Conservation (phyloP, 1,140 invertebrate genomes). For the Drosophila ercepeae region DNA sequence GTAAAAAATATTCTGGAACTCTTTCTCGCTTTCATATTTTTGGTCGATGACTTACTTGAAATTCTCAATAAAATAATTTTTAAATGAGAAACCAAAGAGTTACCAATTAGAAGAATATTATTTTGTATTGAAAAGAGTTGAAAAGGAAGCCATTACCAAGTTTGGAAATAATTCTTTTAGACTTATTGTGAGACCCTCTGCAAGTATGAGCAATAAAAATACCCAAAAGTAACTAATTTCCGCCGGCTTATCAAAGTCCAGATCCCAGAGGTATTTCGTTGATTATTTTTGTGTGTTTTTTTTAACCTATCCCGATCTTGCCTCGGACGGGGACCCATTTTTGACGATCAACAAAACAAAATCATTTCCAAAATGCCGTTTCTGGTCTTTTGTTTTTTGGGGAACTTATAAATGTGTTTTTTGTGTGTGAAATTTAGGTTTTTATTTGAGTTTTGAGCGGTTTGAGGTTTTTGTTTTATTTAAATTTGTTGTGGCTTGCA, state of each 20-base stretch:
- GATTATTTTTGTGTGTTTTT: too few species aligned
- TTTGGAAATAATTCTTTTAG: too few species aligned
- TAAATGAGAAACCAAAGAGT: too few species aligned
- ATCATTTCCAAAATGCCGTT: constrained; percentile 43
- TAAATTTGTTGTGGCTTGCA: constrained; percentile 53
- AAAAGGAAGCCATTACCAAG: too few species aligned
- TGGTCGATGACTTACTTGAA: too few species aligned
- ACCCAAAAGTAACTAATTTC: constrained; percentile 30
- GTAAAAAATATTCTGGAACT: constrained; percentile 20
- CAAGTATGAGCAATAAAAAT: too few species aligned
- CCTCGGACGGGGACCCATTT: constrained; percentile 10
- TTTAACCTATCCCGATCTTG: not conserved
- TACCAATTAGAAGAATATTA: too few species aligned
- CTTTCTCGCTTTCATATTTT: too few species aligned
- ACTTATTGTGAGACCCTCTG: too few species aligned
- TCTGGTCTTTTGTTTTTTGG: constrained; percentile 38
- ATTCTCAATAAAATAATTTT: too few species aligned
- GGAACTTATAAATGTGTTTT: constrained; percentile 5
- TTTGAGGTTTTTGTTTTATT: constrained; percentile 35
- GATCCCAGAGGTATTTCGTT: constrained; percentile 11
- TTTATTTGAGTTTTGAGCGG: constrained; percentile 17
- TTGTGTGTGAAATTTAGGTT: constrained; percentile 48
- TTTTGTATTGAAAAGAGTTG: too few species aligned
- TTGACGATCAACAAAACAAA: constrained; percentile 11
- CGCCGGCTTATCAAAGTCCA: constrained; percentile 31